Conservation (phyloP, 1,140 invertebrate genomes). For the Drosophila simulans region DNA sequence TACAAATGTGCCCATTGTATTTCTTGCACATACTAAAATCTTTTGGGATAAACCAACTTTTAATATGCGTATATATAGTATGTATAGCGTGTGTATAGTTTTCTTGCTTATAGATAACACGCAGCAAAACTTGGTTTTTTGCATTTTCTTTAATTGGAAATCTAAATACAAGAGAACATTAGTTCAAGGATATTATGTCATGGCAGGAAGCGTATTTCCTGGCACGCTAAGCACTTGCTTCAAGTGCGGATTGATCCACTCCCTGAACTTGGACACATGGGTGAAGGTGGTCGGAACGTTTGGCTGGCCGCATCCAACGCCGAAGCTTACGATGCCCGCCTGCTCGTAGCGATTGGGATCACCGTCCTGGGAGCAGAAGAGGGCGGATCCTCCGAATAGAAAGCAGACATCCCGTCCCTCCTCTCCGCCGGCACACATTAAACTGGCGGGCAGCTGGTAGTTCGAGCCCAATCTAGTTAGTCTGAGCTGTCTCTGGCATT, state of each 20-base stretch:
- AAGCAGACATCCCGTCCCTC: conserved; percentile 80
- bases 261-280: not conserved
- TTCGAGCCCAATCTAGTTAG: conserved; percentile 18
- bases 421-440: conserved; percentile 87
- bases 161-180: too few species aligned
- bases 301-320: not conserved
- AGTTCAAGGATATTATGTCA: too few species aligned
- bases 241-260: conserved; percentile 6
- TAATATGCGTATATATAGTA: too few species aligned
- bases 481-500: conserved; percentile 84
- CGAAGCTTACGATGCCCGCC: conserved; percentile 9
- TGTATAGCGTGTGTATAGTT: too few species aligned
- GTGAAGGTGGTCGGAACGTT: conserved; percentile 8
- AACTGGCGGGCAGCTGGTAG: conserved; percentile 84
- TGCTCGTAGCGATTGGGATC: not conserved
- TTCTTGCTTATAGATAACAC: too few species aligned
- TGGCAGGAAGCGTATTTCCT: not conserved
- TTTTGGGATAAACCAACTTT: not conserved
- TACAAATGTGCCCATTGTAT: too few species aligned
- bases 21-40: too few species aligned
- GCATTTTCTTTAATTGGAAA: too few species aligned
- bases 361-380: conserved; percentile 1
- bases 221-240: not conserved
- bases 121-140: too few species aligned
- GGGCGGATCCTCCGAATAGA: not conserved